Evolutionary conservation across 23 tunicate genomes (phyloP).

Genomic region (Ciona savignyi): DNA sequence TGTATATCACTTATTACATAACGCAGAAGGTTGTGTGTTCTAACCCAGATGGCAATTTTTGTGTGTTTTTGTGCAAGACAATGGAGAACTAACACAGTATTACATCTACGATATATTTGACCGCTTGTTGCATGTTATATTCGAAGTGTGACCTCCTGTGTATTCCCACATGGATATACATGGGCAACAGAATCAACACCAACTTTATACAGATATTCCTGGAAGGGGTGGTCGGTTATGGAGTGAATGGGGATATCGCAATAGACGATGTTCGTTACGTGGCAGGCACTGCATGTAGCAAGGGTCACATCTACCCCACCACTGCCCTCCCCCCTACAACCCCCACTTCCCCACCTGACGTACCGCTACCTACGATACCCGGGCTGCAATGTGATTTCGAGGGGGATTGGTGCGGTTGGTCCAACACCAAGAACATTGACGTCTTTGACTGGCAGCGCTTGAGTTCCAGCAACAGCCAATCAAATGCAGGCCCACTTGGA

Average conservation of each 20-base stretch:
- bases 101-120: too few relatives aligned
- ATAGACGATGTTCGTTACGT: conserved; percentile 39
- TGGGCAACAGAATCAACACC: too few relatives aligned
- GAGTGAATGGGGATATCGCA: conserved; percentile 32
- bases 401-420: conserved; percentile 39
- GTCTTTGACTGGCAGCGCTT: conserved; percentile 28
- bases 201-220: conserved; percentile 22
- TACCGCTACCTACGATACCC: conserved; percentile 28
- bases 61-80: too few relatives aligned
- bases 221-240: conserved; percentile 19
- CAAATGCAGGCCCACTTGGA: conserved; percentile 41
- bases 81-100: too few relatives aligned
- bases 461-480: background rate
- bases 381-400: conserved; percentile 51
- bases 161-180: too few relatives aligned
- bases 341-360: conserved; percentile 35
- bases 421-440: conserved; percentile 17
- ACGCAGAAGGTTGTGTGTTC: too few relatives aligned
- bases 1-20: too few relatives aligned
- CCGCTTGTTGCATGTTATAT: too few relatives aligned
- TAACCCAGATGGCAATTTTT: too few relatives aligned
- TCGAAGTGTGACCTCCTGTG: too few relatives aligned
- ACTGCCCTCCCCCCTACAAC: conserved; percentile 33
- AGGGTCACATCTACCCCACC: conserved; percentile 27
- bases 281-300: conserved; percentile 17